Conservation (phyloP, 2,888 invertebrate genomes). For the Trachelus stipa region DNA sequence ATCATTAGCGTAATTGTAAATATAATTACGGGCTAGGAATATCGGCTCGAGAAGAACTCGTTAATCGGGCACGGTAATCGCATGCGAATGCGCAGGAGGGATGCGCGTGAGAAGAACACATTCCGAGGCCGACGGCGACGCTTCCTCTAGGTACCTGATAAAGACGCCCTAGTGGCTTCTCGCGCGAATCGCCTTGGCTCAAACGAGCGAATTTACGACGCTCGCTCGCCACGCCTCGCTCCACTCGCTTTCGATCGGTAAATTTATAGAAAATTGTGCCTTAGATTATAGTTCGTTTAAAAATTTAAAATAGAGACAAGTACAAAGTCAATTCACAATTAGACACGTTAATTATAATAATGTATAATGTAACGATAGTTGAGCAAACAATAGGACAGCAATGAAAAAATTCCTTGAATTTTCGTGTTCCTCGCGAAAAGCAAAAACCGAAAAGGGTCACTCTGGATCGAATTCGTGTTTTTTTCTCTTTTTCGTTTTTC, state of each 20-base stretch:
- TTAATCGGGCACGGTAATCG: neutral
- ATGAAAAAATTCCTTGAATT: slow-evolving; percentile 41
- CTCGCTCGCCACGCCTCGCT: neutral
- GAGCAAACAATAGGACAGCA: slow-evolving; percentile 53
- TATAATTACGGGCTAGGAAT: neutral
- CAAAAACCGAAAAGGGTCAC: neutral
- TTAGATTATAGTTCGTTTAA: slow-evolving; percentile 26
- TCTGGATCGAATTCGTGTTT: neutral
- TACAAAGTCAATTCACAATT: slow-evolving; percentile 33
- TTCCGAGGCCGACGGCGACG: neutral
- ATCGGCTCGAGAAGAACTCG: neutral
- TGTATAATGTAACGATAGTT: slow-evolving; percentile 30
- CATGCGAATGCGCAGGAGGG: neutral
- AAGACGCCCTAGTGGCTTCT: neutral
- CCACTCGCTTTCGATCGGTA: slow-evolving; percentile 19
- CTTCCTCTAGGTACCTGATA: neutral
- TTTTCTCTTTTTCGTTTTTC: neutral
- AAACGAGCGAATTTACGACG: neutral
- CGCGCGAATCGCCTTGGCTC: neutral
- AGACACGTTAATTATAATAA: slow-evolving; percentile 23
- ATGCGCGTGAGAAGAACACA: neutral
- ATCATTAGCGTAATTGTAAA: neutral
- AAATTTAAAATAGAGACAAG: slow-evolving; percentile 8
- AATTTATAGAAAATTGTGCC: slow-evolving; percentile 41
- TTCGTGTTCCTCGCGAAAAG: slow-evolving; percentile 15